phyloP scores from a whole-genome alignment of 2,797 vertebrate genomes.

The Leptatherina wallacei region DNA sequence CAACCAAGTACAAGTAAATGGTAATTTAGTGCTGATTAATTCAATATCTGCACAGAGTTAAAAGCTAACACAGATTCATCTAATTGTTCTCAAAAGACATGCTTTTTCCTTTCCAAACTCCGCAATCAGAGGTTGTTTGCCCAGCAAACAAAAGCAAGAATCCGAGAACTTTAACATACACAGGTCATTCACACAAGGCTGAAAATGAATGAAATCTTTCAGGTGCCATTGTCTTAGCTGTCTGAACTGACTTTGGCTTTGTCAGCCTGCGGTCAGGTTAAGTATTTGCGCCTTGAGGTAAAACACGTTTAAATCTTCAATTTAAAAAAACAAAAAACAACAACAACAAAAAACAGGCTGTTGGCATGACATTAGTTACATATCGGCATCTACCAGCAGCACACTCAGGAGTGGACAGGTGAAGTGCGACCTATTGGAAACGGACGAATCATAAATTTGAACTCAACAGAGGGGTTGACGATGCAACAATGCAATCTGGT shows the following conservation, averaged over 20 bases:
- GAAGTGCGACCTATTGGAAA: slow-evolving; percentile 33
- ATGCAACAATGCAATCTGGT: slow-evolving; percentile 66
- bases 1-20: slow-evolving; percentile 19
- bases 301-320: slow-evolving; percentile 15
- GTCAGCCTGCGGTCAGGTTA: slow-evolving; percentile 29
- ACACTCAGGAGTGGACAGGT: slow-evolving; percentile 47
- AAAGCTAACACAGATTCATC: slow-evolving; percentile 24
- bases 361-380: slow-evolving; percentile 54
- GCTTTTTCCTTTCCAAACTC: slow-evolving; percentile 14
- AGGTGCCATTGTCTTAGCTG: slow-evolving; percentile 13
- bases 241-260: slow-evolving; percentile 32
- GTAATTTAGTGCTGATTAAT: slow-evolving; percentile 41
- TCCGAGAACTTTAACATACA: slow-evolving; percentile 42
- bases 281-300: slow-evolving; percentile 29
- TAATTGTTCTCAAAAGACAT: slow-evolving; percentile 37
- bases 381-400: slow-evolving; percentile 29
- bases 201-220: slow-evolving; percentile 9
- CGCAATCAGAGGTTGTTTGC: neutral
- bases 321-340: neutral
- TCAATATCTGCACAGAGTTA: slow-evolving; percentile 37
- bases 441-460: slow-evolving; percentile 29
- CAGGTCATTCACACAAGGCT: slow-evolving; percentile 5
- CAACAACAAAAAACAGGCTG: slow-evolving; percentile 15
- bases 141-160: slow-evolving; percentile 1
- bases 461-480: slow-evolving; percentile 35